Evolutionary conservation across 2,113 vertebrate genomes (phyloP), one percentile per base, ranked within the genome.

Genomic region (Macroglossus sobrinus): DNA sequence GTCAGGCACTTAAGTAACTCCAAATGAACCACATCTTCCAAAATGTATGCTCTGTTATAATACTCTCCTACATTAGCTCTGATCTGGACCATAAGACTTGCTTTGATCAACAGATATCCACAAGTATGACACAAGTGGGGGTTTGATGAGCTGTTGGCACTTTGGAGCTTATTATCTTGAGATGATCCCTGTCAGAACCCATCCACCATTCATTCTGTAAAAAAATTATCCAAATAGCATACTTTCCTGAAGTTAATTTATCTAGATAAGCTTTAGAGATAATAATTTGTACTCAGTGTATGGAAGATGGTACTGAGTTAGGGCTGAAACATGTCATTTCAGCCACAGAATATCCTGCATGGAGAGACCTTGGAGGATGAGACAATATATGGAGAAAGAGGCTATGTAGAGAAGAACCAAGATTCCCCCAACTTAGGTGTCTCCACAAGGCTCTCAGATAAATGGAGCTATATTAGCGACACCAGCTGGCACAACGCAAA

Each of bases 401-500:
- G 19, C 64, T 35, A 28, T 0, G 13, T 21, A 45, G n/a, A 86
- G 19, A 40, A 87, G 21, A 59, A 38, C 22, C 0, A 24, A 55
- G 14, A 38, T 45, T 7, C 19, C 19, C 28, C 30, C 38, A 15
- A 63, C 10, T 26, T 50, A 63, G 13, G 26, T n/a, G 7, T 12
- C n/a, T 26, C 13, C 1, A 3, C 64, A 1, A 12, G 12, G 74
- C 6, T 57, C 35, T 69, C 30, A 53, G 28, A n/a, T 8, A 8
- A 19, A 13, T 26, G 28, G 14, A 21, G 8, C 13, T 61, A 1
- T 9, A 12, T 4, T 9, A 21, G 30, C 12, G 11, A 75, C 10
- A 12, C 7, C n/a, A 13, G 3, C 14, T 21, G 28, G 66, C 22
- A 33, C 7, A 21, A 47, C 0, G 0, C 4, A 26, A 24, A 80